Evolutionary conservation across 1,140 invertebrate genomes (phyloP).

Genomic region (Pinna nobilis): DNA sequence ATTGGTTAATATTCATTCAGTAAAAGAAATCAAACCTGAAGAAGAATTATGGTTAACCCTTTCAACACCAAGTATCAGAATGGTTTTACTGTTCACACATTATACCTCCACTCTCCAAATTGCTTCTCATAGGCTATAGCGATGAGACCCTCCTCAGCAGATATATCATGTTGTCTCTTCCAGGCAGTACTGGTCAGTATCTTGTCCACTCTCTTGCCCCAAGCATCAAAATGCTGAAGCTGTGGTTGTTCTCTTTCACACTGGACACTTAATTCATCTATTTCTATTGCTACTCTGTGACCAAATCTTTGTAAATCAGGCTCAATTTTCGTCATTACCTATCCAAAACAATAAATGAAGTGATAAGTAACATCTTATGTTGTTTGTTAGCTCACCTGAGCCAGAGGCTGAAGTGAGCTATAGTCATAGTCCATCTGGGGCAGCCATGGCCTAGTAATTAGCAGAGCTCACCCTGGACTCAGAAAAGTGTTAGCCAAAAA

Average conservation of each 20-base stretch:
- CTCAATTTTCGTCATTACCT: conserved; percentile 50
- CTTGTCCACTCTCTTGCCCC: conserved; percentile 78
- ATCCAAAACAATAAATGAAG: neutral
- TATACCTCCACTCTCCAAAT: conserved; percentile 73
- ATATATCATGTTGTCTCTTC: conserved; percentile 78
- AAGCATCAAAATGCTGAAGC: conserved; percentile 77
- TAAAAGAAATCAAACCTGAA: neutral
- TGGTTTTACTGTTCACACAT: neutral
- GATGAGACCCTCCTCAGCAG: conserved; percentile 79
- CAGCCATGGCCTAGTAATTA: too few relatives aligned
- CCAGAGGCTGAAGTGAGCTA: too few relatives aligned
- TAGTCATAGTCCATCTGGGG: too few relatives aligned
- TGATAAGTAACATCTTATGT: neutral
- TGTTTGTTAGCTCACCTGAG: too few relatives aligned
- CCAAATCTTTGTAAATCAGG: conserved; percentile 77
- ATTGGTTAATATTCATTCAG: too few relatives aligned
- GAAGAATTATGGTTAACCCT: too few relatives aligned
- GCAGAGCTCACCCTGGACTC: too few relatives aligned
- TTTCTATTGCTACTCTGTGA: conserved; percentile 75
- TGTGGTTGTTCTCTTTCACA: conserved; percentile 78
- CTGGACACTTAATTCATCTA: conserved; percentile 76
- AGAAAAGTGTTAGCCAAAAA: too few relatives aligned
- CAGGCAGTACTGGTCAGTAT: conserved; percentile 78
- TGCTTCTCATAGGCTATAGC: conserved; percentile 78
- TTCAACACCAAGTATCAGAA: neutral